Evolutionary conservation across 2,888 invertebrate genomes (phyloP).

Genomic region (Drosophila mayaguana): DNA sequence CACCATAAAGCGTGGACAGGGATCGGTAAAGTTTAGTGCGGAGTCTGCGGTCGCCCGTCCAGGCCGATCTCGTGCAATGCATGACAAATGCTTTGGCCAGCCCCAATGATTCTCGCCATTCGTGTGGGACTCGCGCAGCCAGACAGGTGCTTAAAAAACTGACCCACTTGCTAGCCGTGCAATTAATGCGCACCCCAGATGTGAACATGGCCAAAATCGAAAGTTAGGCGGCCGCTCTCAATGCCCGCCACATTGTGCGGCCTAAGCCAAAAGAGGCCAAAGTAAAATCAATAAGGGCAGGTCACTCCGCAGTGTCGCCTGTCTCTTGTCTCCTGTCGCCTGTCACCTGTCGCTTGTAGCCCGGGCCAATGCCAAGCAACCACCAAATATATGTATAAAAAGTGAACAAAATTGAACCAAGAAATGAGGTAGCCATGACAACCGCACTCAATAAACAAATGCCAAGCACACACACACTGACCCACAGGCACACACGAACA

Average conservation of each 20-base stretch:
- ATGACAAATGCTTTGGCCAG: conserved; percentile 63
- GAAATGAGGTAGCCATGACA: conserved; percentile 63
- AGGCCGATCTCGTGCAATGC: conserved; percentile 68
- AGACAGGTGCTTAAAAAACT: conserved; percentile 36
- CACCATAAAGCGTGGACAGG: conserved; percentile 13
- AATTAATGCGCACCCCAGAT: conserved; percentile 59
- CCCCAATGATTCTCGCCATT: conserved; percentile 24
- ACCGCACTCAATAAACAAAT: conserved; percentile 72
- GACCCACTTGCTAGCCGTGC: conserved; percentile 66
- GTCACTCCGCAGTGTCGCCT: conserved; percentile 34
- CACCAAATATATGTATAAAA: conserved; percentile 52
- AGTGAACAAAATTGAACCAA: conserved; percentile 36
- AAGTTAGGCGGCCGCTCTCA: conserved; percentile 61
- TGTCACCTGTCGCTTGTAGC: conserved; percentile 11
- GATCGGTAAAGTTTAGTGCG: conserved; percentile 15
- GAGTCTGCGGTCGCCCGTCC: conserved; percentile 61
- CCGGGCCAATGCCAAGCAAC: conserved; percentile 79
- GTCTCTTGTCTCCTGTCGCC: conserved; percentile 12
- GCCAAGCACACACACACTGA: conserved; percentile 15
- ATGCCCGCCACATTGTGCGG: conserved; percentile 58
- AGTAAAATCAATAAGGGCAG: conserved; percentile 67
- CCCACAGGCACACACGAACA: neutral
- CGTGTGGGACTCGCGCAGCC: conserved; percentile 5
- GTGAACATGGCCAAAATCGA: conserved; percentile 66
- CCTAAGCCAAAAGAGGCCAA: conserved; percentile 35